These are phyloP conservation scores for Acanthopleura granulata DNA, from an alignment of 2,888 invertebrate species.

Conservation along the genomic window DNA sequence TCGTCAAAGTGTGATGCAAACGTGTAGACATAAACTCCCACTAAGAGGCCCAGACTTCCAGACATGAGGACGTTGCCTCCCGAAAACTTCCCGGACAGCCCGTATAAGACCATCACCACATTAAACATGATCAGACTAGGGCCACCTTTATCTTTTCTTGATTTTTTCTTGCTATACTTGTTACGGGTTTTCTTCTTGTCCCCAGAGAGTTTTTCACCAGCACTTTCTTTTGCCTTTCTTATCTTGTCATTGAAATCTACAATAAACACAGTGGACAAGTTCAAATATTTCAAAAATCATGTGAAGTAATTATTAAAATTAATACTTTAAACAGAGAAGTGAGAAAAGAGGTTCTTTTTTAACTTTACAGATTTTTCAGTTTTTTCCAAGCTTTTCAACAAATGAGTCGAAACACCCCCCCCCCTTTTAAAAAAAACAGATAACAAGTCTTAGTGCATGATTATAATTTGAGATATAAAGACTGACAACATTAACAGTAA, in stretches of 20 bases:
- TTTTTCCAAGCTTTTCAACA: too few species aligned
- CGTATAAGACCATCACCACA: background rate
- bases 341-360: too few species aligned
- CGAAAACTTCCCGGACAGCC: constrained; percentile 1
- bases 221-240: background rate
- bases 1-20: background rate
- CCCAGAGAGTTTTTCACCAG: too few species aligned
- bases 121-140: constrained; percentile 10
- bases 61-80: background rate
- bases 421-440: too few species aligned
- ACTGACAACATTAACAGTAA: too few species aligned
- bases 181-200: background rate
- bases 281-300: background rate
- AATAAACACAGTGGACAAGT: constrained; percentile 16
- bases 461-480: too few species aligned
- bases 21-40: background rate
- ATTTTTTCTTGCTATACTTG: background rate
- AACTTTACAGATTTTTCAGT: too few species aligned
- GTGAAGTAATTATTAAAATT: background rate
- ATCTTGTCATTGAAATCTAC: background rate
- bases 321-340: background rate
- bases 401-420: too few species aligned
- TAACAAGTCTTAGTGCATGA: too few species aligned
- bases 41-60: background rate
- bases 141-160: background rate